These are phyloP conservation scores for Damaliscus lunatus DNA, from an alignment of 2,113 vertebrate species.

Conservation along the genomic window DNA sequence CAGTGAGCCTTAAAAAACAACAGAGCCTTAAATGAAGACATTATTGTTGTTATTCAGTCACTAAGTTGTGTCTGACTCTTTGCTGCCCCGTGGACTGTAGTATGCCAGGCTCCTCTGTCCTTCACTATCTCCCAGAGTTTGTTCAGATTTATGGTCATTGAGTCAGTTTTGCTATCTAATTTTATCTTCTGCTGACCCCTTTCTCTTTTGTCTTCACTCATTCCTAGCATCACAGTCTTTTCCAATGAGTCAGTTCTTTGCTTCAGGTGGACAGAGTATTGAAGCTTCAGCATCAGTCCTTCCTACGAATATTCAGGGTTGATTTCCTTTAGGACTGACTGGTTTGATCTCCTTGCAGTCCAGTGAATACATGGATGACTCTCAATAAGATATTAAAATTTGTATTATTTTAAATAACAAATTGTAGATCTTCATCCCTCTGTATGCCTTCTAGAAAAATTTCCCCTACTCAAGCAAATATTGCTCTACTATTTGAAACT, in stretches of 20 bases:
- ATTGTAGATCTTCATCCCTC: background rate
- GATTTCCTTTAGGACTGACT: background rate
- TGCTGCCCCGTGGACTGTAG: background rate
- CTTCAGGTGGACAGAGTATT: background rate
- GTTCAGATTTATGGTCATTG: background rate
- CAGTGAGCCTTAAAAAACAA: background rate
- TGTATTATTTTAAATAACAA: slow-evolving; percentile 1
- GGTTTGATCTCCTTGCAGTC: background rate
- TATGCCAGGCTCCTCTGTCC: background rate
- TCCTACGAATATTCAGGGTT: background rate
- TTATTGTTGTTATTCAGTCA: background rate
- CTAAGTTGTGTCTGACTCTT: background rate
- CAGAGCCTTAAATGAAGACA: background rate
- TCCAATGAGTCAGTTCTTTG: background rate
- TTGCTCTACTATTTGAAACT: background rate
- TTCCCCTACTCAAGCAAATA: background rate
- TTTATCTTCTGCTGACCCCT: background rate
- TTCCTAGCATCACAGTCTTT: background rate
- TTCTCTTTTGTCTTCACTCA: background rate
- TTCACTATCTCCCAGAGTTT: background rate
- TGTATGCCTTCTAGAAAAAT: background rate
- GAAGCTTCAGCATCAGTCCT: background rate
- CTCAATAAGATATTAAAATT: slow-evolving; percentile 8
- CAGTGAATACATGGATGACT: background rate
- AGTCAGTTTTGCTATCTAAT: background rate